Evolutionary conservation across 2,888 invertebrate genomes (phyloP).

Genomic region (Cactoblastis cactorum): DNA sequence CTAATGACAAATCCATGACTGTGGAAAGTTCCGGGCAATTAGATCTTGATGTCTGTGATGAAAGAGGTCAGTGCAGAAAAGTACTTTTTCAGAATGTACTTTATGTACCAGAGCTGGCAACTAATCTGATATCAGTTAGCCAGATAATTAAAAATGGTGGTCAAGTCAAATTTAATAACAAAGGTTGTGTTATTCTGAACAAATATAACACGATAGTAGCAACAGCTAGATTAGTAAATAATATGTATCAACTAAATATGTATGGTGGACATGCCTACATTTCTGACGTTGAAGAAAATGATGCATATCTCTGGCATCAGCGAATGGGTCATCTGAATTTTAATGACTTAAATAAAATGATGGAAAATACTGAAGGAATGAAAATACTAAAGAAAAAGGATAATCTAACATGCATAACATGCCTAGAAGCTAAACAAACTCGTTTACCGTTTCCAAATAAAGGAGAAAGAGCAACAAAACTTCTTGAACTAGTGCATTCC

Average conservation of each 20-base stretch:
- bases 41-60: neutral
- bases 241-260: conserved; percentile 9
- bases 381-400: no score
- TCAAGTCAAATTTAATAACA: conserved; percentile 16
- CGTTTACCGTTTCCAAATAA: no score
- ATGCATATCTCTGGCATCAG: no score
- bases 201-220: conserved; percentile 12
- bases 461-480: no score
- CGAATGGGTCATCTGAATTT: no score
- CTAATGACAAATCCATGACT: neutral
- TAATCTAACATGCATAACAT: no score
- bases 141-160: conserved; percentile 18
- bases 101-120: conserved; percentile 18
- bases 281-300: no score
- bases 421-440: no score
- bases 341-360: no score
- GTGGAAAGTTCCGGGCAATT: neutral
- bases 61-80: neutral
- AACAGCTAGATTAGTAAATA: conserved; percentile 13
- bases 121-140: conserved; percentile 22
- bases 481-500: no score
- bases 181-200: conserved; percentile 17
- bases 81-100: conserved; percentile 16
- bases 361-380: no score
- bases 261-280: neutral